A percentile compares a stretch with the other conserved stretches of the same genome.
Conservation (phyloP, 2,113 vertebrate species). For the Pelmatolapia mariae region DNA sequence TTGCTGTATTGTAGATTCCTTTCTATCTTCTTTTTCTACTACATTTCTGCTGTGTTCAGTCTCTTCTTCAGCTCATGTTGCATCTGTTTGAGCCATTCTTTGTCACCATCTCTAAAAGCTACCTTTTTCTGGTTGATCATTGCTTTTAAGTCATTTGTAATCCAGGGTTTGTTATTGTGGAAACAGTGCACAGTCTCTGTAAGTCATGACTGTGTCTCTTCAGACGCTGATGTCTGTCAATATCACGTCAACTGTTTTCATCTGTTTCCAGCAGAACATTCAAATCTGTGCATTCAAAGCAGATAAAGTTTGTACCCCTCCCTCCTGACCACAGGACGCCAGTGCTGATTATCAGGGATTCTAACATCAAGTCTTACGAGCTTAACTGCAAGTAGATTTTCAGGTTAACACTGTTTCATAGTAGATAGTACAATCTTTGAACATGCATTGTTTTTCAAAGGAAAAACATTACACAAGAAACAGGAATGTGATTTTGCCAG, state of each 20-base stretch:
- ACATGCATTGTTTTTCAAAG: not conserved
- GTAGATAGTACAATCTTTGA: not conserved
- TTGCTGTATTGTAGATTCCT: not conserved
- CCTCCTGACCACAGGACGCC: not conserved
- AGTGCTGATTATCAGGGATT: not conserved
- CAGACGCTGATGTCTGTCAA: not conserved
- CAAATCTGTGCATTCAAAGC: not conserved
- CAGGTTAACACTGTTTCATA: not conserved
- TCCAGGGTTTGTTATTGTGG: not conserved
- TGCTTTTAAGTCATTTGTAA: not conserved
- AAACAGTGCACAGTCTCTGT: not conserved
- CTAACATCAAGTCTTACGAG: not conserved
- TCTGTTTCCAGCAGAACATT: not conserved
- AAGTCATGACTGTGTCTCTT: not conserved
- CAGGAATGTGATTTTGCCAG: not conserved
- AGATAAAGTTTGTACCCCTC: rapidly evolving
- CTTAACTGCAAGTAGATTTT: not conserved
- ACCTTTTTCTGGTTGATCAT: not conserved
- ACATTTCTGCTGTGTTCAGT: not conserved
- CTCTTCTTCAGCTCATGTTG: not conserved
- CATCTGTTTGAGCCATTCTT: not conserved
- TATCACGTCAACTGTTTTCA: not conserved
- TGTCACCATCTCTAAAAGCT: not conserved
- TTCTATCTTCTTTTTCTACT: not conserved
- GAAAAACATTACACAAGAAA: not conserved